A percentile compares a stretch with the other conserved stretches of the same genome.
Conservation (phyloP, 2,113 vertebrate species). For the Halichoeres trimaculatus region DNA sequence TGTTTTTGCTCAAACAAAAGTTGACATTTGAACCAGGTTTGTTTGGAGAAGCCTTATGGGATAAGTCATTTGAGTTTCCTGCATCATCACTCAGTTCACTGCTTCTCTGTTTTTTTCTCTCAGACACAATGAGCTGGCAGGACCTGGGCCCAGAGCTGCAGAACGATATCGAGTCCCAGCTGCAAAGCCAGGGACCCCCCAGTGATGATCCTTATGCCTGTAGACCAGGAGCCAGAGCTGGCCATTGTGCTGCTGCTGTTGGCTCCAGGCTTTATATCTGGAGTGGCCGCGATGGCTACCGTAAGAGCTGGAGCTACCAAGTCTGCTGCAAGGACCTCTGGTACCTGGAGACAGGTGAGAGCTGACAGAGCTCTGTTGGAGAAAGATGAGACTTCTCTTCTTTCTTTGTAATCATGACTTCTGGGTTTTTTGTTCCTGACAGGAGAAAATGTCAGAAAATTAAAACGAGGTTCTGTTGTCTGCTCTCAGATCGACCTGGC, state of each 20-base stretch:
- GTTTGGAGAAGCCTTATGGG: background rate
- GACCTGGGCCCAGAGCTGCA: conserved; percentile 86
- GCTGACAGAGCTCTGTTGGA: background rate
- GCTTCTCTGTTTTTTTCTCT: background rate
- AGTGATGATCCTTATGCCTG: conserved; percentile 86
- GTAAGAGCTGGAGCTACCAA: conserved; percentile 95
- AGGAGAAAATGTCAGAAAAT: too few relatives aligned
- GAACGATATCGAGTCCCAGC: conserved; percentile 82
- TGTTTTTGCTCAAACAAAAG: too few relatives aligned
- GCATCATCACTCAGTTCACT: background rate
- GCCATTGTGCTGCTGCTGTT: conserved; percentile 90
- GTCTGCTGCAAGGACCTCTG: conserved; percentile 99
- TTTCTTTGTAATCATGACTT: too few relatives aligned
- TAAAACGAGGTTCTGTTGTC: background rate
- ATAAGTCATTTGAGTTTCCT: background rate
- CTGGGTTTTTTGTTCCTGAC: too few relatives aligned
- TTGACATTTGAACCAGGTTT: background rate
- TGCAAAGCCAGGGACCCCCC: conserved; percentile 80
- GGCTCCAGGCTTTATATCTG: conserved; percentile 96
- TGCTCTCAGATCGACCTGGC: conserved; percentile 87
- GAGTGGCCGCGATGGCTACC: conserved; percentile 96
- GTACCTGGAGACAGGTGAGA: conserved; percentile 97
- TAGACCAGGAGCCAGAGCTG: conserved; percentile 90
- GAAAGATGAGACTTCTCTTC: too few relatives aligned
- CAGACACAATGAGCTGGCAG: conserved; percentile 92